phyloP scores from a whole-genome alignment of 2,797 vertebrate species.

The Choloepus didactylus region DNA sequence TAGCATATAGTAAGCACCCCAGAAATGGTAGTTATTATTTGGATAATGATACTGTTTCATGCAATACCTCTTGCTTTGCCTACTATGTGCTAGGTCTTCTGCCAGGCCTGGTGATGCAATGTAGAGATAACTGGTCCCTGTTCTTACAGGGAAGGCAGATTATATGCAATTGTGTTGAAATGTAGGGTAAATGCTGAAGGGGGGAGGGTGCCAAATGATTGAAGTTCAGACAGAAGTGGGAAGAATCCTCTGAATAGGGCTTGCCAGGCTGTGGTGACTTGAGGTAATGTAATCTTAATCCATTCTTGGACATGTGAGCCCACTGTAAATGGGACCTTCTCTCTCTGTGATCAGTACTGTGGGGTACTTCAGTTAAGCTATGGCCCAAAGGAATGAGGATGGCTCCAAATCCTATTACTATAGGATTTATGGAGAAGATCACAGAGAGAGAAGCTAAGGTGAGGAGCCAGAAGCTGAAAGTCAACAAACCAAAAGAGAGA shows the following conservation, averaged over 20 bases:
- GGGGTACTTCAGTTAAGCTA: too few species aligned
- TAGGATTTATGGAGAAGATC: too few species aligned
- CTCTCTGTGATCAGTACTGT: too few species aligned
- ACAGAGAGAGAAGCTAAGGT: too few species aligned
- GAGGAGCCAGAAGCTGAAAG: too few species aligned
- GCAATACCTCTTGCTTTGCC: neutral
- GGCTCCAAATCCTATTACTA: too few species aligned
- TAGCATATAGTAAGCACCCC: neutral
- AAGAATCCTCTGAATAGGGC: neutral
- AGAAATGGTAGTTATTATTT: constrained; percentile 49
- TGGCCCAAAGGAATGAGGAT: too few species aligned
- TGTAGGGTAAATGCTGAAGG: neutral
- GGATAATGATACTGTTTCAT: neutral
- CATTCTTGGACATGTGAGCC: too few species aligned
- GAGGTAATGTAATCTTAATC: too few species aligned
- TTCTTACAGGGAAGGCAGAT: neutral
- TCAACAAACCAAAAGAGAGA: too few species aligned
- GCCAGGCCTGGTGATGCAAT: neutral
- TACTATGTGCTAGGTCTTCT: neutral
- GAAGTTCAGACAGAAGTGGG: neutral
- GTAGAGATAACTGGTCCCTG: neutral
- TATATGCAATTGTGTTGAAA: neutral
- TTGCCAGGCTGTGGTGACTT: neutral
- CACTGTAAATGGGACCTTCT: too few species aligned
- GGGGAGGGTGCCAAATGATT: neutral